These are phyloP conservation scores for Cheirogaleus major DNA, from an alignment of 2,797 vertebrate species.

Conservation along the genomic window DNA sequence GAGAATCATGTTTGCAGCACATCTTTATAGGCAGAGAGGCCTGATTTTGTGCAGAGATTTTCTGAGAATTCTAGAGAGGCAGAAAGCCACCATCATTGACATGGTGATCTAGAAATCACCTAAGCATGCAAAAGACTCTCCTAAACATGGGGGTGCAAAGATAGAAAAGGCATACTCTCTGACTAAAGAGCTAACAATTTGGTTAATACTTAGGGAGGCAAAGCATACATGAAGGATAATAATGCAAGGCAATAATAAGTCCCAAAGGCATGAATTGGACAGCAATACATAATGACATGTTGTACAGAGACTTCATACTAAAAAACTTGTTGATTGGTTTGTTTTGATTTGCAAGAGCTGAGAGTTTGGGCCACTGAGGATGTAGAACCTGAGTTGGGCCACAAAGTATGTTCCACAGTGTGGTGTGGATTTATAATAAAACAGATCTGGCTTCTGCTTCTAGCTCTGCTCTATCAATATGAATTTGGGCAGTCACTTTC, in stretches of 20 bases:
- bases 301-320: neutral
- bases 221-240: neutral
- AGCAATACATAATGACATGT: neutral
- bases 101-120: neutral
- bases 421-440: constrained; percentile 8
- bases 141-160: neutral
- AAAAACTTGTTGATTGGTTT: neutral
- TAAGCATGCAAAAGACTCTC: neutral
- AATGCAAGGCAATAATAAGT: neutral
- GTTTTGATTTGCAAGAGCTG: constrained; percentile 8
- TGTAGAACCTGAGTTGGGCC: neutral
- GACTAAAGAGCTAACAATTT: neutral
- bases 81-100: neutral
- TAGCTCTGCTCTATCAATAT: neutral
- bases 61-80: neutral
- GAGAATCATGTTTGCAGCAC: neutral
- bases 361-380: neutral
- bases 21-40: neutral
- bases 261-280: neutral
- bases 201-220: neutral
- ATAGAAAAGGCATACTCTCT: neutral
- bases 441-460: neutral
- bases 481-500: neutral
- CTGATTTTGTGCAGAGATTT: neutral
- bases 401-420: neutral